phyloP scores from a whole-genome alignment of 2,888 invertebrate genomes.

The Leptopilina drosophilae region DNA sequence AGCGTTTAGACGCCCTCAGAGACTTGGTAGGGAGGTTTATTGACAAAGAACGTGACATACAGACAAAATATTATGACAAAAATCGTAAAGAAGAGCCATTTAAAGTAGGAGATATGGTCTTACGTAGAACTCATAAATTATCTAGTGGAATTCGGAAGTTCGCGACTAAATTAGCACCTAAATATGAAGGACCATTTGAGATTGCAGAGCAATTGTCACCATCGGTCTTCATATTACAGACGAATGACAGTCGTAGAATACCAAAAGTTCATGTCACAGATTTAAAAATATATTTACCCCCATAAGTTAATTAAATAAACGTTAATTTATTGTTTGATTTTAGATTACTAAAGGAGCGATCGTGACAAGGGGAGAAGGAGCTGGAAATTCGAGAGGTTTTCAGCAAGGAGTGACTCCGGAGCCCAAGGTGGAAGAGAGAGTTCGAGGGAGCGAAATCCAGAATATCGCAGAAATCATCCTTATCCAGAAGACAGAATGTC shows the following conservation, averaged over 20 bases:
- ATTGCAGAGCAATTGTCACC: not conserved
- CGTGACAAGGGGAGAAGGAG: no score
- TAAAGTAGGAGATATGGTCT: not conserved
- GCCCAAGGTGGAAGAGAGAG: no score
- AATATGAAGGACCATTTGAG: not conserved
- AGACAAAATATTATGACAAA: not conserved
- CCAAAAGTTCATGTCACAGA: not conserved
- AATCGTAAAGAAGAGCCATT: not conserved
- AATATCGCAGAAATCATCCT: no score
- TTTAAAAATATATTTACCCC: not conserved
- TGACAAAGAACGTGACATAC: not conserved
- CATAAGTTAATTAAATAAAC: not conserved
- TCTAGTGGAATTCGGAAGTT: not conserved
- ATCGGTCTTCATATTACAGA: not conserved
- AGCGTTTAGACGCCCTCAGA: not conserved
- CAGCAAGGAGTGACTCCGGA: no score
- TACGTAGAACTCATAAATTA: not conserved
- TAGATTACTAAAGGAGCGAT: no score
- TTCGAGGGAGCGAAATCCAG: no score
- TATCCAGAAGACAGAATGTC: no score
- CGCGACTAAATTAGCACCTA: not conserved
- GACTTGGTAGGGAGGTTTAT: not conserved
- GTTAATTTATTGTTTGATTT: no score
- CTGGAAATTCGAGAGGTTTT: no score
- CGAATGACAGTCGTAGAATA: not conserved